A percentile compares a stretch with the other conserved stretches of the same genome.
Conservation (phyloP, 1,140 invertebrate species). For the Araneus ventricosus region DNA sequence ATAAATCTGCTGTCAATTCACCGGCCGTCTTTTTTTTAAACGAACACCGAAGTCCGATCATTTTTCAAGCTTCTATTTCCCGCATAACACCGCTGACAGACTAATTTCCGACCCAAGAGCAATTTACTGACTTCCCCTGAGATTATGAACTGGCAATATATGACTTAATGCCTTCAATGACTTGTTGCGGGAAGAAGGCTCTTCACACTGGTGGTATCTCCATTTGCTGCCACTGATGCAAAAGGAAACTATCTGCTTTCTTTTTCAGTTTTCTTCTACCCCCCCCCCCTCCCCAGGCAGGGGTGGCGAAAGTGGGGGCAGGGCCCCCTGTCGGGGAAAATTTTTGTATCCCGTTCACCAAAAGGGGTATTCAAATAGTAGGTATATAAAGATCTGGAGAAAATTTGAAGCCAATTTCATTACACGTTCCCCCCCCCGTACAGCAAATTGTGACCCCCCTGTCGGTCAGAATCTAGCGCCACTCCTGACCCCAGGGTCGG, state of each 20-base stretch:
- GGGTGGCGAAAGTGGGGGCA: too few relatives aligned
- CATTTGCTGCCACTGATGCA: background rate
- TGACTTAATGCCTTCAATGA: constrained; percentile 17
- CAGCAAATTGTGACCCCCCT: too few relatives aligned
- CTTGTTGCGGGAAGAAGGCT: background rate
- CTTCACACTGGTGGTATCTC: background rate
- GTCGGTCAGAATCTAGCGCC: too few relatives aligned
- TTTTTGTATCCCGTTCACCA: too few relatives aligned
- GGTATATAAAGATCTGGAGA: too few relatives aligned
- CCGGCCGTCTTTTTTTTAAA: background rate
- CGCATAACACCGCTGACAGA: background rate
- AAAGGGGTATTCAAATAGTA: too few relatives aligned
- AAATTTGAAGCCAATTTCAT: too few relatives aligned
- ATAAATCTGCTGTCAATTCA: constrained; percentile 19
- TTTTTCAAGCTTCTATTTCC: constrained; percentile 40
- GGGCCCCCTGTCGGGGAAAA: too few relatives aligned
- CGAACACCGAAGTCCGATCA: background rate
- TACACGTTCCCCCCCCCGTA: too few relatives aligned
- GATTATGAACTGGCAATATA: constrained; percentile 5
- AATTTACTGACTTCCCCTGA: constrained; percentile 3
- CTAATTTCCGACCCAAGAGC: background rate
- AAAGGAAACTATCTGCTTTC: background rate
- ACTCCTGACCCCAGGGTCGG: too few relatives aligned
- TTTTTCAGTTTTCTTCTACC: background rate
- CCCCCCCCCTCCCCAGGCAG: background rate